Conservation (phyloP, 2,888 invertebrate species). For the Galerucella nymphaeae region DNA sequence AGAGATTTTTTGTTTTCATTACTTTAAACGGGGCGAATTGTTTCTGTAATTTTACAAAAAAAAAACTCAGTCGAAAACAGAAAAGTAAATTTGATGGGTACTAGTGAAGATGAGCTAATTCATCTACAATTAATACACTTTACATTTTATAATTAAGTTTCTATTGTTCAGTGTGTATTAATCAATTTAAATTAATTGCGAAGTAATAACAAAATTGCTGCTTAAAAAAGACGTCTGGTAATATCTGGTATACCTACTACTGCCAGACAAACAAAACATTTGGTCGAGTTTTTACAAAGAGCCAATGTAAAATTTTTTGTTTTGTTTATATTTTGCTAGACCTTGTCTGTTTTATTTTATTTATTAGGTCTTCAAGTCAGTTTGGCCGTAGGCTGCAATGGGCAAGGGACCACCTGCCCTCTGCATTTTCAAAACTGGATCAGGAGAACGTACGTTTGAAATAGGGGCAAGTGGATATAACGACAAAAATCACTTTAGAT, state of each 20-base stretch:
- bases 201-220: too few relatives aligned
- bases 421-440: constrained; percentile 37
- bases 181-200: too few relatives aligned
- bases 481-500: background rate
- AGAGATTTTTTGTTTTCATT: constrained; percentile 31
- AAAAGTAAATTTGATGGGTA: constrained; percentile 3
- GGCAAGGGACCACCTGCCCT: constrained; percentile 34
- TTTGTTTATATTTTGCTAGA: constrained; percentile 23
- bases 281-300: constrained; percentile 18
- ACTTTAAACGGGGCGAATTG: constrained; percentile 32
- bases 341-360: constrained; percentile 26
- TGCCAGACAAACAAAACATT: constrained; percentile 10
- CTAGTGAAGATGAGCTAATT: background rate
- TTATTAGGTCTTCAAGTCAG: constrained; percentile 26
- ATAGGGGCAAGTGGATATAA: constrained; percentile 14
- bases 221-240: too few relatives aligned
- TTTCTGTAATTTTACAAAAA: constrained; percentile 25
- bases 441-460: constrained; percentile 27
- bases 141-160: background rate
- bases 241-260: too few relatives aligned
- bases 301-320: constrained; percentile 1
- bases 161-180: too few relatives aligned
- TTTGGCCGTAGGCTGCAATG: constrained; percentile 25
- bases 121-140: background rate
- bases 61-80: background rate